A percentile compares a stretch with the other conserved stretches of the same genome.
Conservation (phyloP, 2,797 vertebrate species). For the Sylvia borin region DNA sequence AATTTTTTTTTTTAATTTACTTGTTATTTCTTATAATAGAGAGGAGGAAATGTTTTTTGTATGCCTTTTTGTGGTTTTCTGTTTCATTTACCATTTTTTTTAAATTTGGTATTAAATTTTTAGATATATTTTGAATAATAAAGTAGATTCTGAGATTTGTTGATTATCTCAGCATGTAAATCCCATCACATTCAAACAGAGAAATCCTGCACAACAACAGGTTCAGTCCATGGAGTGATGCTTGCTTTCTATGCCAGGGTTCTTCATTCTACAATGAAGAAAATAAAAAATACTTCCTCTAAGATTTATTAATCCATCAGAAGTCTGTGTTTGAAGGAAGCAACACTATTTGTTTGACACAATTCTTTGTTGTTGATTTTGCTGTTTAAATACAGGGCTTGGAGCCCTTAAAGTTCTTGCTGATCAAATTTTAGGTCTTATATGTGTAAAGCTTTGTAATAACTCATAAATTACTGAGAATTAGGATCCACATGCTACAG, state of each 20-base stretch:
- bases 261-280: not conserved
- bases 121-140: not conserved
- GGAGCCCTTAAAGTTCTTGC: not conserved
- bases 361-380: fast-evolving
- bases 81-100: not conserved
- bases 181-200: not conserved
- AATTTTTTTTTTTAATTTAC: not conserved
- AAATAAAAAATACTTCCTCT: not conserved
- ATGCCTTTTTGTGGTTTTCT: no score
- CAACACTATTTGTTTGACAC: fast-evolving
- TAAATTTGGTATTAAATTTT: not conserved
- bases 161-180: not conserved
- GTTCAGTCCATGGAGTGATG: not conserved
- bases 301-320: not conserved
- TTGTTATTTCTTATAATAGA: not conserved
- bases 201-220: not conserved
- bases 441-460: not conserved
- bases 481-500: not conserved
- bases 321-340: not conserved
- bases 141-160: not conserved
- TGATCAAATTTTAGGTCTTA: not conserved
- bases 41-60: fast-evolving
- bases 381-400: not conserved
- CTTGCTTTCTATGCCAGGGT: not conserved
- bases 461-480: not conserved